Evolutionary conservation across 2,888 invertebrate species (phyloP), one percentile per base, ranked within the genome.

Genomic region (Watsonalla cultraria): DNA sequence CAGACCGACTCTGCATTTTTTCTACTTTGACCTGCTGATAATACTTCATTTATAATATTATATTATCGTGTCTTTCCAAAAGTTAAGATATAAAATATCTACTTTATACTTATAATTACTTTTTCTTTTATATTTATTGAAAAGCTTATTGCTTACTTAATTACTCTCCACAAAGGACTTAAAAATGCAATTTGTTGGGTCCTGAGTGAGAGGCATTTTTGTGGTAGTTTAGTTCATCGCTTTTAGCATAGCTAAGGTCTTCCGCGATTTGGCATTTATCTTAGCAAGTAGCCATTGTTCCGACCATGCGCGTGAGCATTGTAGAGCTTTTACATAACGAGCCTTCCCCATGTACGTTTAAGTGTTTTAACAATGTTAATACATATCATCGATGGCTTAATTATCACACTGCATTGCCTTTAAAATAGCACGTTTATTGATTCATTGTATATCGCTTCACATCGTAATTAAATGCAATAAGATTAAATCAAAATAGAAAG

Each of bases 201-300:
- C 37, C 42, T 42, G 11, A 11, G 8, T 42, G 11, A 11, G 8
- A 42, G 42, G 11, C 11, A 11, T 42, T 42, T 11, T 7, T 8
- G 8, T 42, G 11, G 11, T 42, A 42, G 24, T 39, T 14, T 39
- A 37, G 49, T 49, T 49, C 37, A 14, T 37, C 49, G 35, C 37
- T 15, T 39, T 49, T 49, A 39, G 49, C 49, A 49, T 37, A 49
- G 49, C 49, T 49, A 39, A 49, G 8, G 48, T 48, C 48, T 48
- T 48, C 49, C 49, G 48, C 14, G 7, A 37, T 37, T 15, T 37
- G 9, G 39, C 35, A 37, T 37, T 37, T 14, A 37, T 37, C 49
- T 37, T 14, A 49, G 13, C 14, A 4, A 35, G 7, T 13, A 48
- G 35, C 48, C 35, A 35, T 14, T n/a, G 37, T 49, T 48, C 37